These are phyloP conservation scores for Prionailurus bengalensis DNA, from an alignment of 2,113 vertebrate species.

Conservation along the genomic window DNA sequence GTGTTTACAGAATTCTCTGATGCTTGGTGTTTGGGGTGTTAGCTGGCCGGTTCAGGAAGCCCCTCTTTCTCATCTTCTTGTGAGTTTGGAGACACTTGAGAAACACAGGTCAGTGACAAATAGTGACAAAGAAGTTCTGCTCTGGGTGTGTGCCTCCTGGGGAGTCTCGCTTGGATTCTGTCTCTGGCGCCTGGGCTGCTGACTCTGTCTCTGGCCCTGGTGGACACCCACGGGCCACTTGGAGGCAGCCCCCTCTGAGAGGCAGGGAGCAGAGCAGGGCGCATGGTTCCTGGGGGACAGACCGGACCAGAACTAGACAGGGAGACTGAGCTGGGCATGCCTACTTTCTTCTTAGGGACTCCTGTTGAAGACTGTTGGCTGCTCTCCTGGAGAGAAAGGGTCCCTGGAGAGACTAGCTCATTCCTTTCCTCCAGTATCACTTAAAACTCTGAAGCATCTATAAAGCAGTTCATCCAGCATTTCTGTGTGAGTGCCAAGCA, in stretches of 20 bases:
- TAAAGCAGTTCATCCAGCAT: not conserved
- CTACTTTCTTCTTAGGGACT: not conserved
- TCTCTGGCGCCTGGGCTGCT: not conserved
- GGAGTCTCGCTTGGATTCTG: not conserved
- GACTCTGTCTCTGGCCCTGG: not conserved
- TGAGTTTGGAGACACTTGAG: not conserved
- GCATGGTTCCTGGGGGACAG: not conserved
- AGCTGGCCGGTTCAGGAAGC: not conserved
- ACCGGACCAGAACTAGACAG: not conserved
- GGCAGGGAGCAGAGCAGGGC: not conserved
- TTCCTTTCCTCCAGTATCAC: not conserved
- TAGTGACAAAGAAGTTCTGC: not conserved
- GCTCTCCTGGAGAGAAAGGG: not conserved
- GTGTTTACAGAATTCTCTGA: not conserved
- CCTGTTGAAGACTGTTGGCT: not conserved
- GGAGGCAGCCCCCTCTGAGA: fast-evolving
- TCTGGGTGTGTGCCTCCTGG: not conserved
- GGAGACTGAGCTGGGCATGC: not conserved
- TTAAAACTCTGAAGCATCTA: not conserved
- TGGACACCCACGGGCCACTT: not conserved
- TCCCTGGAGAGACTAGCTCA: too few species aligned
- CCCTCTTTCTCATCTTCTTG: not conserved
- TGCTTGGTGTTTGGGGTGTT: not conserved
- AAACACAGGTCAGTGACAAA: not conserved
- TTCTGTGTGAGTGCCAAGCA: not conserved